phyloP scores from a whole-genome alignment of 2,113 vertebrate species.

The Bettongia penicillata region DNA sequence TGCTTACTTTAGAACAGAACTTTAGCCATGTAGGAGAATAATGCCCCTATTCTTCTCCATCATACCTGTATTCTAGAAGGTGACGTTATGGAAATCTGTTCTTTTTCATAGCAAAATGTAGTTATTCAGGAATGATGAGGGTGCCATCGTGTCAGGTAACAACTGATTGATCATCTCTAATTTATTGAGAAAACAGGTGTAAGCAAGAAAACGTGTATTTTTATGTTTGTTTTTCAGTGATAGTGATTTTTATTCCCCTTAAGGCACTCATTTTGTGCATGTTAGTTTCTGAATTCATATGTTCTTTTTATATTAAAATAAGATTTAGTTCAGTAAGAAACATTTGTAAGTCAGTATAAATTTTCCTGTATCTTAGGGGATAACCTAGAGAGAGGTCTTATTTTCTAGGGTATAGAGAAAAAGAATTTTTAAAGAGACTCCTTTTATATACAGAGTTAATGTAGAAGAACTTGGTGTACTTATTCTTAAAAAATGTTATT shows the following conservation, averaged over 20 bases:
- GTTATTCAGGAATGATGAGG: slow-evolving; percentile 54
- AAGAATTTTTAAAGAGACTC: neutral
- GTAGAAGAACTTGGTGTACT: neutral
- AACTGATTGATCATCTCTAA: neutral
- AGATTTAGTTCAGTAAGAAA: neutral
- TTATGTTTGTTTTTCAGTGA: neutral
- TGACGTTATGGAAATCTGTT: neutral
- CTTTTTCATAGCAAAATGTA: slow-evolving; percentile 68
- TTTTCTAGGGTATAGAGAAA: neutral
- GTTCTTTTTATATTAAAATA: neutral
- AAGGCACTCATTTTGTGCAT: neutral
- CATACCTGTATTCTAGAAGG: slow-evolving; percentile 66
- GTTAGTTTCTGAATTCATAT: neutral
- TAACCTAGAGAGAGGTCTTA: neutral
- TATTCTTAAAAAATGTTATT: neutral
- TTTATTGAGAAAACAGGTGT: neutral
- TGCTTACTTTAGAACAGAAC: slow-evolving; percentile 60
- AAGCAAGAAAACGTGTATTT: neutral
- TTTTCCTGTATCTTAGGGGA: neutral
- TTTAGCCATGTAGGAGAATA: slow-evolving; percentile 56
- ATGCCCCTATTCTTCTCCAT: slow-evolving; percentile 65
- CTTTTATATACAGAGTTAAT: neutral
- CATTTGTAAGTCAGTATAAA: neutral
- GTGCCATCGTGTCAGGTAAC: slow-evolving; percentile 54
- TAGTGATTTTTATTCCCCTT: neutral